phyloP scores from a whole-genome alignment of 2,888 invertebrate species.

The Steinernema hermaphroditum region DNA sequence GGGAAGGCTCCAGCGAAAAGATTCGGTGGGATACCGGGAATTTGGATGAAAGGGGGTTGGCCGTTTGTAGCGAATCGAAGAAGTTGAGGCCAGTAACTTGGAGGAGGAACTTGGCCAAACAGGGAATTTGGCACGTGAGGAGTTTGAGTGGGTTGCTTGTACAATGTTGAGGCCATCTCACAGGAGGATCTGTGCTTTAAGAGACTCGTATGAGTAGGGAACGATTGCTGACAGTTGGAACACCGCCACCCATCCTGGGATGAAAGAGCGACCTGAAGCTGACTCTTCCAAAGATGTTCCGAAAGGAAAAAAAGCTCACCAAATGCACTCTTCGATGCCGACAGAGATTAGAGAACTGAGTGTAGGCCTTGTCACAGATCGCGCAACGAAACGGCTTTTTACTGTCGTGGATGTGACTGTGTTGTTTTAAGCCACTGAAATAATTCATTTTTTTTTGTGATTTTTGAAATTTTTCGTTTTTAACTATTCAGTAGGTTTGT shows the following conservation, averaged over 20 bases:
- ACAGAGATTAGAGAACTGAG: conserved; percentile 98
- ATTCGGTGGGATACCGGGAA: conserved; percentile 33
- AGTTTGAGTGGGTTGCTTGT: conserved; percentile 37
- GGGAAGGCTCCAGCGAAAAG: conserved; percentile 41
- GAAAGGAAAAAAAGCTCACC: conserved; percentile 68
- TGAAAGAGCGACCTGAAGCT: conserved; percentile 12
- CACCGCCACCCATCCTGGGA: conserved; percentile 44
- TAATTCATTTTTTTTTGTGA: neutral
- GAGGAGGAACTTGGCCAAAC: conserved; percentile 34
- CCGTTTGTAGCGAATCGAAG: conserved; percentile 58
- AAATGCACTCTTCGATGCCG: conserved; percentile 99
- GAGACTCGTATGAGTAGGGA: conserved; percentile 85
- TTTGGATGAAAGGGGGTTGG: conserved; percentile 58
- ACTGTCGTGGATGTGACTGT: conserved; percentile 92
- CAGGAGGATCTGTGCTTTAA: conserved; percentile 95
- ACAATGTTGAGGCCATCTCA: conserved; percentile 70
- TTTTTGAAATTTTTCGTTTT: neutral
- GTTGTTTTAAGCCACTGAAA: conserved; percentile 90
- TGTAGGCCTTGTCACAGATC: conserved; percentile 95
- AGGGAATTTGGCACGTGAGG: conserved; percentile 9
- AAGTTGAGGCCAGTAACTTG: conserved; percentile 38
- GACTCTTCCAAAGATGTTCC: neutral
- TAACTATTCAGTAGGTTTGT: neutral
- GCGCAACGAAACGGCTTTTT: conserved; percentile 83
- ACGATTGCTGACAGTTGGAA: conserved; percentile 67